A percentile compares a stretch with the other conserved stretches of the same genome.
Evolutionary conservation across 1,140 invertebrate genomes (phyloP).

Genomic region (Cyphomyrmex costatus): DNA sequence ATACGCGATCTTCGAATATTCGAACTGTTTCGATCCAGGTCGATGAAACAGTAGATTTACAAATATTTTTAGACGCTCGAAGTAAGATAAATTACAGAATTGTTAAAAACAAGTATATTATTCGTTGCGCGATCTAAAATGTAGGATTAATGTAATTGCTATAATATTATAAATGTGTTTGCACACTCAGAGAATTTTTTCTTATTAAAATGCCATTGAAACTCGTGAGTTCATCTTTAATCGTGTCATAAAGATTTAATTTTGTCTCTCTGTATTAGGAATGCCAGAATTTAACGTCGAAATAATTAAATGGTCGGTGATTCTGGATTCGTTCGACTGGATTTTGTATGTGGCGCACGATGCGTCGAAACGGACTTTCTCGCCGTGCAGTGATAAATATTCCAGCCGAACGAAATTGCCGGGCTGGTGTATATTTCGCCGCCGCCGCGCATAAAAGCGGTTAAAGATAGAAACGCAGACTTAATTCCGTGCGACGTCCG

Average conservation of each 20-base stretch:
- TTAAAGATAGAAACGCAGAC: slow-evolving; percentile 67
- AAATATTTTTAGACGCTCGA: background rate
- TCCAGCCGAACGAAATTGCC: slow-evolving; percentile 23
- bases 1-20: background rate
- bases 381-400: slow-evolving; percentile 66
- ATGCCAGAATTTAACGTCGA: background rate
- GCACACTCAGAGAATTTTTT: background rate
- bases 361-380: slow-evolving; percentile 28
- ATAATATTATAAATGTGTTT: slow-evolving; percentile 1
- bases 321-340: too few species aligned
- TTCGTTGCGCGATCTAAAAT: background rate
- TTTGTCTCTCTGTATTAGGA: background rate
- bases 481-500: slow-evolving; percentile 40
- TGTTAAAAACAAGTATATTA: background rate
- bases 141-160: background rate
- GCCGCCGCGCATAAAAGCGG: slow-evolving; percentile 42
- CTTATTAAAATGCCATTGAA: background rate
- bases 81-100: background rate
- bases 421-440: slow-evolving; percentile 43
- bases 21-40: background rate
- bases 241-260: background rate
- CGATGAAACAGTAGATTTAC: background rate
- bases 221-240: background rate
- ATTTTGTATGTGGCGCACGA: background rate
- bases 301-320: slow-evolving; percentile 9